phyloP scores from a whole-genome alignment of 2,797 vertebrate genomes.

The Aselliscus stoliczkanus region DNA sequence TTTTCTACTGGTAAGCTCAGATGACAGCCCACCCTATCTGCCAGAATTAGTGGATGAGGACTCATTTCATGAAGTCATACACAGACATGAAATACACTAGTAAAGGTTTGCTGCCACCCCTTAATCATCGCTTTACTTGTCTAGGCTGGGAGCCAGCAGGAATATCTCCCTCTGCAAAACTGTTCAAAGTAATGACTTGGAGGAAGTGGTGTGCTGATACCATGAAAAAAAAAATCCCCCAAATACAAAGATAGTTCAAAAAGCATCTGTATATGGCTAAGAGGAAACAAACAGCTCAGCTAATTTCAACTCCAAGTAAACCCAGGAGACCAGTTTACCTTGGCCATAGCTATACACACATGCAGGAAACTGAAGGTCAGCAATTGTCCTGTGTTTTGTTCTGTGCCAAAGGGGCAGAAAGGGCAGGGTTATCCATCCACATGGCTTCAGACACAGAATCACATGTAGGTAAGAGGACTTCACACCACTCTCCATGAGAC shows the following conservation, averaged over 20 bases:
- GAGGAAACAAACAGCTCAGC: constrained; percentile 66
- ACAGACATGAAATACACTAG: background rate
- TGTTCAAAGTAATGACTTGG: constrained; percentile 48
- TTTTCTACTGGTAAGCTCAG: constrained; percentile 8
- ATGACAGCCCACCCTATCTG: background rate
- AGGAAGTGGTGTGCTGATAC: constrained; percentile 70
- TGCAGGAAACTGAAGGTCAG: background rate
- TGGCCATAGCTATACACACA: constrained; percentile 18
- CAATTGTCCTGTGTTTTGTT: background rate
- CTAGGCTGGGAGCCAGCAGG: constrained; percentile 46
- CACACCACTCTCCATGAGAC: background rate
- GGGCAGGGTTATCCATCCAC: background rate
- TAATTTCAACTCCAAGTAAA: constrained; percentile 56
- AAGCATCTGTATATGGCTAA: constrained; percentile 46
- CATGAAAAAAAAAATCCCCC: constrained; percentile 38
- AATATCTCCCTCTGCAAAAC: constrained; percentile 44
- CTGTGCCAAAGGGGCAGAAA: background rate
- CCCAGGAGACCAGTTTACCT: constrained; percentile 30
- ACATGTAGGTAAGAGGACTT: background rate
- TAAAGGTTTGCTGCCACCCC: background rate
- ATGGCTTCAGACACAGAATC: background rate
- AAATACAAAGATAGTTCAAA: constrained; percentile 65
- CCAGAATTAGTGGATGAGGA: constrained; percentile 36
- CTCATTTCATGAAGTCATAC: constrained; percentile 35
- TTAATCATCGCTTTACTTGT: constrained; percentile 30